Conservation (phyloP, 1,140 invertebrate genomes). For the Phymastichus coffea region DNA sequence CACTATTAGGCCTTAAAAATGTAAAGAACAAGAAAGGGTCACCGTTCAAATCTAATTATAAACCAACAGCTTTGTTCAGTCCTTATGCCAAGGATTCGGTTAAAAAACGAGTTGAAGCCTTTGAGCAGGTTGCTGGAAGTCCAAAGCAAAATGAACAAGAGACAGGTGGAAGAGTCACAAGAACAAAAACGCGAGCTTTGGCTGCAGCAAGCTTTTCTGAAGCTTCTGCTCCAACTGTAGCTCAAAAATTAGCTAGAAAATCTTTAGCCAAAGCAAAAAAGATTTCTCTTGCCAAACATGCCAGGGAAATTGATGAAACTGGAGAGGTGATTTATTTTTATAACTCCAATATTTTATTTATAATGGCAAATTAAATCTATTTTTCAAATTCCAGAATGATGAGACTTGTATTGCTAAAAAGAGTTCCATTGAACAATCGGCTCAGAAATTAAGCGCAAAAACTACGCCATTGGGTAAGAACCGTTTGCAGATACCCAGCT, state of each 20-base stretch:
- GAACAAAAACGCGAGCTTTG: conserved; percentile 52
- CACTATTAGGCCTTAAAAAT: conserved; percentile 9
- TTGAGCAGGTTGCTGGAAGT: conserved; percentile 56
- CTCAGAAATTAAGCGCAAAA: conserved; percentile 31
- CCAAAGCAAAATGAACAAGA: conserved; percentile 35
- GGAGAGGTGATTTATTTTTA: conserved; percentile 41
- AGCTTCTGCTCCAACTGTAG: conserved; percentile 16
- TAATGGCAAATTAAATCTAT: conserved; percentile 8
- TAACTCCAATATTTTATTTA: background rate
- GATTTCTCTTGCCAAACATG: conserved; percentile 42
- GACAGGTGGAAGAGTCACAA: conserved; percentile 42
- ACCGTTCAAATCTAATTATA: conserved; percentile 31
- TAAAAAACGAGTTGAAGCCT: conserved; percentile 64
- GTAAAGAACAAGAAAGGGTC: conserved; percentile 9
- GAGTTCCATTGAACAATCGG: conserved; percentile 27
- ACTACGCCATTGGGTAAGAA: conserved; percentile 45
- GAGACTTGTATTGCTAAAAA: conserved; percentile 8
- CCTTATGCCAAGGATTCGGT: conserved; percentile 62
- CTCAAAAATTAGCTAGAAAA: conserved; percentile 44
- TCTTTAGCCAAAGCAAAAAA: conserved; percentile 48
- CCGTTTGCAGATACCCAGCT: conserved; percentile 39
- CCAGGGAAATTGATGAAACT: conserved; percentile 37
- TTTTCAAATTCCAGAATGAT: conserved; percentile 18
- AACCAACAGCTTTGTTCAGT: conserved; percentile 51
- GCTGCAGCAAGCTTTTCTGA: conserved; percentile 26